Percentiles rank a stretch among this genome's conserved stretches.
These are phyloP conservation scores for Drosophila quinaria DNA, from an alignment of 2,888 invertebrate genomes.

Conservation along the genomic window DNA sequence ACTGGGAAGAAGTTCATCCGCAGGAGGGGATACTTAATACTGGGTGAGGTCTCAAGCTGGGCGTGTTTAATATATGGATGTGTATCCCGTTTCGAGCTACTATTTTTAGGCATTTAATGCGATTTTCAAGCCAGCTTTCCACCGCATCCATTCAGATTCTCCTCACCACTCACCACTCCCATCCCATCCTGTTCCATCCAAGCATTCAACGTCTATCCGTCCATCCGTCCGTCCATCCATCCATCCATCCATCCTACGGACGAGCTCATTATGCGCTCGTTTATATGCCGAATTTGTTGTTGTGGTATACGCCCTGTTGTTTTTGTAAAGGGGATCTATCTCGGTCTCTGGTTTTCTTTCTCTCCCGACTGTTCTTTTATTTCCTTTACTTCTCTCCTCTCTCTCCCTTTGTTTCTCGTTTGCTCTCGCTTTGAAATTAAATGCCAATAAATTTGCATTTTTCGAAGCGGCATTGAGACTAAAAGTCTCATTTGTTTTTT, in stretches of 20 bases:
- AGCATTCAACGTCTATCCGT: constrained; percentile 49
- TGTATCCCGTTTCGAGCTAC: constrained; percentile 49
- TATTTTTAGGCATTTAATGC: constrained; percentile 78
- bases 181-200: neutral
- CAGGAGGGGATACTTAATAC: neutral
- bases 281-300: constrained; percentile 81
- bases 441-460: constrained; percentile 81
- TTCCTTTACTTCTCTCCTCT: constrained; percentile 26
- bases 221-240: constrained; percentile 64
- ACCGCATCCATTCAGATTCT: constrained; percentile 15
- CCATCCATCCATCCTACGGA: constrained; percentile 60
- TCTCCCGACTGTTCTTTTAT: constrained; percentile 15
- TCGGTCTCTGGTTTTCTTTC: constrained; percentile 14
- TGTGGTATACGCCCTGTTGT: constrained; percentile 59
- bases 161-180: constrained; percentile 3
- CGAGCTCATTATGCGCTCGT: constrained; percentile 81
- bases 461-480: constrained; percentile 13
- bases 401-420: constrained; percentile 14
- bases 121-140: constrained; percentile 54
- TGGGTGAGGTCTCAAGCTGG: constrained; percentile 29
- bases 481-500: constrained; percentile 70
- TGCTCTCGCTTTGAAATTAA: constrained; percentile 71
- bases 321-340: constrained; percentile 63
- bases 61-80: constrained; percentile 78
- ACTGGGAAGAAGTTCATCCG: neutral